A percentile compares a stretch with the other conserved stretches of the same genome.
Conservation (phyloP, 2,888 invertebrate species). For the Amaurobius ferox region DNA sequence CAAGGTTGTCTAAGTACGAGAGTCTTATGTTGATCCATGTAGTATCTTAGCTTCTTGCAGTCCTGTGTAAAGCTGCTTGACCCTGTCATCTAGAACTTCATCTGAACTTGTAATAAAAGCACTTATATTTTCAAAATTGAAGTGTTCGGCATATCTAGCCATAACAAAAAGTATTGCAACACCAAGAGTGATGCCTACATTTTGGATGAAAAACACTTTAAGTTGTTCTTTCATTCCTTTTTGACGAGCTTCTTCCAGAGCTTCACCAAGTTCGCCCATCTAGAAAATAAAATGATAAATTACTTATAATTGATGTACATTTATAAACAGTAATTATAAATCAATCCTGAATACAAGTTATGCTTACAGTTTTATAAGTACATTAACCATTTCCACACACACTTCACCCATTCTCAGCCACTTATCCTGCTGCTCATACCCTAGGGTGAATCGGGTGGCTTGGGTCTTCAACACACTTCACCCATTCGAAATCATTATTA, state of each 20-base stretch:
- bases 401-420: too few relatives aligned
- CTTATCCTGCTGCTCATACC: too few relatives aligned
- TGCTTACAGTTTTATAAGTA: too few relatives aligned
- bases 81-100: constrained; percentile 36
- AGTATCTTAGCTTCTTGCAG: constrained; percentile 62
- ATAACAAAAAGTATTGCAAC: constrained; percentile 78
- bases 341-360: too few relatives aligned
- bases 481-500: too few relatives aligned
- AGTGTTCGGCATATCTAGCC: constrained; percentile 78
- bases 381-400: too few relatives aligned
- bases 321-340: too few relatives aligned
- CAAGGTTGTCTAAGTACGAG: background rate
- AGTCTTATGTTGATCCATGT: constrained; percentile 5
- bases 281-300: constrained; percentile 73
- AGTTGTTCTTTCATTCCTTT: constrained; percentile 77
- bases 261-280: constrained; percentile 79
- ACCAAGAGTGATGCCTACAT: constrained; percentile 79
- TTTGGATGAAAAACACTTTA: constrained; percentile 78
- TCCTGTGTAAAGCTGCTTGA: constrained; percentile 58
- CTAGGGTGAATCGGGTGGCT: too few relatives aligned
- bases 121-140: constrained; percentile 75
- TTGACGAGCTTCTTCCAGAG: constrained; percentile 78
- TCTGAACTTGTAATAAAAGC: constrained; percentile 54
- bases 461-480: too few relatives aligned
- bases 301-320: too few relatives aligned